Conservation (phyloP, 2,113 vertebrate species). For the Tonatia bakeri region DNA sequence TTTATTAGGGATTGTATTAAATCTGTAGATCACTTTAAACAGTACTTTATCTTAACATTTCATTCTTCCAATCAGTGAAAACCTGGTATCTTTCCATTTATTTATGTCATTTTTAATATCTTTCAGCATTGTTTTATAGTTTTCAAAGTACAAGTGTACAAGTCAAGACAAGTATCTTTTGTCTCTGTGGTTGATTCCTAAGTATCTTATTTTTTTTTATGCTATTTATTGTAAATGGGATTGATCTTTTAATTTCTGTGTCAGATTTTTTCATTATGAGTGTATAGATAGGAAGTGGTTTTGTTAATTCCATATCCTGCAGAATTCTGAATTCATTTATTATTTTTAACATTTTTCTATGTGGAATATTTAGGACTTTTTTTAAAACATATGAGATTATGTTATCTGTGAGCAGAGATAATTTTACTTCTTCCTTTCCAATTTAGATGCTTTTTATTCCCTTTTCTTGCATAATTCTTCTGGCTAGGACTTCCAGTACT, state of each 20-base stretch:
- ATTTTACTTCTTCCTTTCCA: constrained; percentile 27
- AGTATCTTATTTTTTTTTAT: background rate
- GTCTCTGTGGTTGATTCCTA: background rate
- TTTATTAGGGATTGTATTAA: background rate
- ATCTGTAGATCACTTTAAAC: background rate
- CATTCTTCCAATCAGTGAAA: background rate
- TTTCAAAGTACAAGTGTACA: background rate
- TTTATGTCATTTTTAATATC: background rate
- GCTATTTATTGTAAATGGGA: background rate
- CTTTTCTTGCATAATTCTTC: constrained; percentile 8
- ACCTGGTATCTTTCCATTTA: background rate
- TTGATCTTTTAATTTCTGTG: background rate
- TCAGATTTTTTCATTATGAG: background rate
- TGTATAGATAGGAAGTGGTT: background rate
- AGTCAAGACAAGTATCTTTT: too few species aligned
- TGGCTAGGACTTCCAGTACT: background rate
- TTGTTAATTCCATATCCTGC: background rate
- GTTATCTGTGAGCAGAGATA: background rate
- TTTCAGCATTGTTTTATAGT: background rate
- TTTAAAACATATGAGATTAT: background rate
- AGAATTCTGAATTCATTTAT: background rate
- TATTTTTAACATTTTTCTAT: background rate
- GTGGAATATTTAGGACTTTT: background rate
- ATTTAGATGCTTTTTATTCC: background rate
- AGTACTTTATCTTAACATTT: background rate